Evolutionary conservation across 2,797 vertebrate species (phyloP).

Genomic region (Coregonus ussuriensis): DNA sequence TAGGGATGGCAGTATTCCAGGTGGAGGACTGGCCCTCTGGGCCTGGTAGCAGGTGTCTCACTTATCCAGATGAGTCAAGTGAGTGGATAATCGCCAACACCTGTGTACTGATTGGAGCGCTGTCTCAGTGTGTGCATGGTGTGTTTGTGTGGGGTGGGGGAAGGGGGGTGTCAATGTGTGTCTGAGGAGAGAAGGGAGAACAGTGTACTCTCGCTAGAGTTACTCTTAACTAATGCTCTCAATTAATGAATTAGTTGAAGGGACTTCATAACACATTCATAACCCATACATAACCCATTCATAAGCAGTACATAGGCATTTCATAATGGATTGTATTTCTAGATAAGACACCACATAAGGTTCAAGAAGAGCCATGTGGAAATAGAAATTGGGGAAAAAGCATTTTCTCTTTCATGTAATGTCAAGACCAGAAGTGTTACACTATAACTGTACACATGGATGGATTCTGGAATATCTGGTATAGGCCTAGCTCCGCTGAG

Average conservation of each 20-base stretch:
- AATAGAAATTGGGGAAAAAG: background rate
- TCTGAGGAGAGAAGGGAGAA: conserved; percentile 26
- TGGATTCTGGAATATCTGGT: conserved; percentile 5
- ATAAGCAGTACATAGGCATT: no score
- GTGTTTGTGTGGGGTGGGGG: background rate
- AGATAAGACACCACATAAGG: background rate
- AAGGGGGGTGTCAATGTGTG: background rate
- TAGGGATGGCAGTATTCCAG: background rate
- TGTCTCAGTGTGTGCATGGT: background rate
- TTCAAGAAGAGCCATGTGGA: background rate
- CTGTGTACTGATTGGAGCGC: background rate
- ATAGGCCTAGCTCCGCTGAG: conserved; percentile 37
- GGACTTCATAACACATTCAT: background rate
- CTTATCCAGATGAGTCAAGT: background rate
- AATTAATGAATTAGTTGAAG: background rate
- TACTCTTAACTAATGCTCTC: background rate
- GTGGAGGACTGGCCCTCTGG: background rate
- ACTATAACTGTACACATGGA: background rate
- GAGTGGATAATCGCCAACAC: background rate
- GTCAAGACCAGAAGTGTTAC: background rate
- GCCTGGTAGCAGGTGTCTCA: background rate
- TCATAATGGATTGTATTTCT: no score
- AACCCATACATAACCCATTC: no score
- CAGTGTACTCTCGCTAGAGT: background rate
- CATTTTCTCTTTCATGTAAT: background rate